phyloP scores from a whole-genome alignment of 2,797 vertebrate genomes.

The Acanthiza pusilla region DNA sequence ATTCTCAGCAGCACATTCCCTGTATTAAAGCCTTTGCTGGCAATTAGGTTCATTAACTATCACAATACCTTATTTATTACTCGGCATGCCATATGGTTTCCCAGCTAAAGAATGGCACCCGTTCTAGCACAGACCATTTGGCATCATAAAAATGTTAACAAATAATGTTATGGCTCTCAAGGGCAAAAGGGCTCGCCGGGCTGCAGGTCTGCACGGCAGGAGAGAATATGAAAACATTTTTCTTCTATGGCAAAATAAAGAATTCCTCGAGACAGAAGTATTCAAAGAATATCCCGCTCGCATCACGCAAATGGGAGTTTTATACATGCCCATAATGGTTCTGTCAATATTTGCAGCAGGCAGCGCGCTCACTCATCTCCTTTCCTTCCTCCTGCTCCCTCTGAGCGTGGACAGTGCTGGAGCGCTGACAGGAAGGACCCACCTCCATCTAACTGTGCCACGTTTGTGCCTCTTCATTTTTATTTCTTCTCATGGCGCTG shows the following conservation, averaged over 20 bases:
- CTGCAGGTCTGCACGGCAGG: conserved; percentile 71
- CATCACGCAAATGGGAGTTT: conserved; percentile 69
- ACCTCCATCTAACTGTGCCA: background rate
- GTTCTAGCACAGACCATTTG: conserved; percentile 81
- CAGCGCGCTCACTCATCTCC: conserved; percentile 30
- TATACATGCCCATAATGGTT: conserved; percentile 69
- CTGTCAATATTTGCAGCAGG: conserved; percentile 71
- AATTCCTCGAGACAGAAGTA: conserved; percentile 72
- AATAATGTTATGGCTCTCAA: conserved; percentile 83
- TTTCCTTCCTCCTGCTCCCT: background rate
- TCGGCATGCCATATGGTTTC: conserved; percentile 83
- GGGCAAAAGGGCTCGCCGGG: conserved; percentile 78
- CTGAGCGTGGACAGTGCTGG: background rate
- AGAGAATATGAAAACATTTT: conserved; percentile 81
- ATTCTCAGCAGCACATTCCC: conserved; percentile 83
- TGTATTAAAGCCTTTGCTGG: conserved; percentile 83
- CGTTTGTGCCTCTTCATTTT: background rate
- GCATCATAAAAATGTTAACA: conserved; percentile 86
- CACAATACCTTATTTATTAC: conserved; percentile 88
- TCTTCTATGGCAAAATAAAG: conserved; percentile 76
- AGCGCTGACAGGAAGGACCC: background rate
- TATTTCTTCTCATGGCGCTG: background rate
- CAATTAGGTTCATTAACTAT: conserved; percentile 88
- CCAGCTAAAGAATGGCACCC: conserved; percentile 82
- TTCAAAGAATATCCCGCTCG: conserved; percentile 60